Base-by-base conservation (phyloP, 2,797 vertebrate species). In the Cryptoblepharus egeriae region DNA sequence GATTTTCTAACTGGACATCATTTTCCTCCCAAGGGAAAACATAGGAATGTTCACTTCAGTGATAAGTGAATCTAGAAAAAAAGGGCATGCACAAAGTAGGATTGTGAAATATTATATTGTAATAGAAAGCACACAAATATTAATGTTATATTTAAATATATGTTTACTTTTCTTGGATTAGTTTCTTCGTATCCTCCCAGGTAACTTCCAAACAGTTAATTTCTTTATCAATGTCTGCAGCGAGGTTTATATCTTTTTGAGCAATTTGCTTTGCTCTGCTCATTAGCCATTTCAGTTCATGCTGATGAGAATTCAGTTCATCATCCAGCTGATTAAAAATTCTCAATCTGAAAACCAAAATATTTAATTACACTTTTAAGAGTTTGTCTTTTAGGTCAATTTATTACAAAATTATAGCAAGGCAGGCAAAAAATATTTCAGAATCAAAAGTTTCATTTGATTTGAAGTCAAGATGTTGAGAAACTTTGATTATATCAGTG, bases 321-420 rank as follows among this genome's bases (percentile, higher is more conserved):
- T 99, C 97, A 91, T 99, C 97, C 90, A 99, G 92, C 88, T 99
- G 98, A 93, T 97, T 97, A 81, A 99, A 98, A 88, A 96, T 93
- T 88, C 97, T 97, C 85, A 99, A 93, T 90, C 98, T 99, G 92
- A 2, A 89, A 92, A 75, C 87, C 69, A 89, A 91, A 89, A 92
- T 4, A 72, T 8, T n/a, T 0, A 1, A n/a, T n/a, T n/a, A n/a
- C n/a, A n/a, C n/a, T n/a, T n/a, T 80, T 83, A 61, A 73, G 37
- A 69, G 35, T 64, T 52, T 75, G 42, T 18, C 2, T 79, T 16
- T 16, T 18, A 49, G 49, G 2, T 81, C 80, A 1, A 3, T 1
- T 16, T 37, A 5, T 0, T 4, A 71, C 49, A 16, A 78, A 15
- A 79, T 28, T 79, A 63, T 24, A 82, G 1, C 4, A 71, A 20